Evolutionary conservation across 2,113 vertebrate species (phyloP), one percentile per base, ranked within the genome.

Genomic region (Daubentonia madagascariensis): DNA sequence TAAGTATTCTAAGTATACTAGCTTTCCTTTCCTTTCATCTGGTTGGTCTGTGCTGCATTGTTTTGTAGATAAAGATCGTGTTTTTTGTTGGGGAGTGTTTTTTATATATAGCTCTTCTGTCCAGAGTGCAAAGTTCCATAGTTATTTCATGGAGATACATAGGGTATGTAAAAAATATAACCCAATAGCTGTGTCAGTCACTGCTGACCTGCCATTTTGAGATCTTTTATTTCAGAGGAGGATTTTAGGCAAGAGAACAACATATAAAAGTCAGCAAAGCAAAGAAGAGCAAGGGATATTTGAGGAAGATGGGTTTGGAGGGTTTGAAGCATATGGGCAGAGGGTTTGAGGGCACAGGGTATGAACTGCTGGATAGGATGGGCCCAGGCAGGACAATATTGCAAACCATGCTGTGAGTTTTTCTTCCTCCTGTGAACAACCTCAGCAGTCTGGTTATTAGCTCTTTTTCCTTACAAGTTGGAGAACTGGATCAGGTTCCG

Each of bases 401-500:
- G 1, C 8, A 40, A 20, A 4, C 1, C 7, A 6, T 0, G 3
- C 3, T 12, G 14, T 40, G 68, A n/a, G 20, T 18, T 13, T 18
- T 61, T 13, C 87, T 92, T 92, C 16, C 28, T 89, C 11, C 68
- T 25, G 32, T 35, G 76, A 63, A n/a, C 25, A 43, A 1, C n/a
- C 13, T 50, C 59, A 25, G 59, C 28, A 9, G 28, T 23, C 67
- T 45, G 8, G 5, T 61, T 12, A 7, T 30, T 14, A 12, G 59
- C 67, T n/a, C 4, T 83, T 20, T 14, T 20, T 70, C 35, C 30
- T 96, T 70, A 98, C 54, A 99, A 98, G 96, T 96, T 99, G 67
- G 99, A 98, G 79, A 98, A 98, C 96, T 99, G 99, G 97, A 99
- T 98, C 63, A 99, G 98, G 98, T 99, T 99, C 96, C 88, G 98